Evolutionary conservation across 2,113 vertebrate genomes (phyloP).

Genomic region (Stigmatopora argus): DNA sequence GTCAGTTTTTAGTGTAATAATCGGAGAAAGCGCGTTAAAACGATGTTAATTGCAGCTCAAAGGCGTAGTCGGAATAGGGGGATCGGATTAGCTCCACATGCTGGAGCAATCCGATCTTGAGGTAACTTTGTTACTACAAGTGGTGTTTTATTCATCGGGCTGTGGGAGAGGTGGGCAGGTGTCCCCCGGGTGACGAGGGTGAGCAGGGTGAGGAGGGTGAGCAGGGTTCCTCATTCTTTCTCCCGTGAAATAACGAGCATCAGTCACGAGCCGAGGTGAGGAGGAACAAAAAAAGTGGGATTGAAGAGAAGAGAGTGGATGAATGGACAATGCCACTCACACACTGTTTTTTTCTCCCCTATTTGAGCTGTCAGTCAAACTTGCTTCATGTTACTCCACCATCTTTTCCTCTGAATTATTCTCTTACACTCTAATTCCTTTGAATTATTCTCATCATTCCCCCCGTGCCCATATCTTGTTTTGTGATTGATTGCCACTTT

Average conservation of each 20-base stretch:
- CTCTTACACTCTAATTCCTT: not conserved
- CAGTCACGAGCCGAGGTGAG: conserved; percentile 12
- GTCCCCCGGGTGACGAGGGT: not conserved
- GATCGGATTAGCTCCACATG: not conserved
- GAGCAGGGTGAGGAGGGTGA: not conserved
- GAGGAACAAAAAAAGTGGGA: not conserved
- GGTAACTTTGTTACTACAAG: conserved; percentile 29
- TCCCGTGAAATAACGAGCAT: conserved; percentile 26
- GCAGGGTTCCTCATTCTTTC: conserved; percentile 5
- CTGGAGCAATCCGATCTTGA: conserved; percentile 4
- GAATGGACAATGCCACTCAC: conserved; percentile 18
- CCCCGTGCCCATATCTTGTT: not conserved
- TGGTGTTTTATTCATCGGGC: conserved; percentile 30
- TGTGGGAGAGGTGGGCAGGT: conserved; percentile 1
- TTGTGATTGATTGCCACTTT: not conserved
- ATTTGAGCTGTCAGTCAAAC: conserved; percentile 35
- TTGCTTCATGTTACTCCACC: conserved; percentile 11
- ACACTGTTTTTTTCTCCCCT: conserved; percentile 10
- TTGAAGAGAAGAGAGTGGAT: conserved; percentile 17
- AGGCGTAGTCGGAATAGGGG: conserved; percentile 10
- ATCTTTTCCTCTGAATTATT: conserved; percentile 10
- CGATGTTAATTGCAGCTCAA: conserved; percentile 14
- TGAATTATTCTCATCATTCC: too few species aligned
- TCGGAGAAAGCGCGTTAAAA: not conserved
- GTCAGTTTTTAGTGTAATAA: conserved; percentile 17